These are phyloP conservation scores for Rhabdornis inornatus DNA, from an alignment of 2,113 vertebrate genomes.

Conservation along the genomic window DNA sequence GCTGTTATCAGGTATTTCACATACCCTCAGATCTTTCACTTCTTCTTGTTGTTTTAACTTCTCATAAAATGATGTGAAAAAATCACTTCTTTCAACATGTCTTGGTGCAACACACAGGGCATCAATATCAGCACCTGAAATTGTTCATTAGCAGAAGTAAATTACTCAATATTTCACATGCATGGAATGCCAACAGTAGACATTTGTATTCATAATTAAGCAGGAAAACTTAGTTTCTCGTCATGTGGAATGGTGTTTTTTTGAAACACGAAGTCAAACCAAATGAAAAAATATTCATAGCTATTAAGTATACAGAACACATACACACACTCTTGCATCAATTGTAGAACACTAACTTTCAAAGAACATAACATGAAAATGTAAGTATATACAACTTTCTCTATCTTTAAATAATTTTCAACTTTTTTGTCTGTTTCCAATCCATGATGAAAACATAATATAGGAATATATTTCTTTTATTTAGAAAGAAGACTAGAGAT, in stretches of 20 bases:
- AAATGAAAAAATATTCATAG: background rate
- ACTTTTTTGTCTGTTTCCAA: background rate
- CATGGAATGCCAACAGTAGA: background rate
- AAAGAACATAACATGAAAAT: background rate
- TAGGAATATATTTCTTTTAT: background rate
- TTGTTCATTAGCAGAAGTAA: background rate
- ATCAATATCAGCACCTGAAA: slow-evolving; percentile 89
- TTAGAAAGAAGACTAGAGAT: background rate
- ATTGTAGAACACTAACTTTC: background rate
- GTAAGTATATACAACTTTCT: background rate
- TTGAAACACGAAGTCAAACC: background rate
- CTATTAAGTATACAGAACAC: background rate
- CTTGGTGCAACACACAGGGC: slow-evolving; percentile 88
- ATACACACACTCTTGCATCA: background rate
- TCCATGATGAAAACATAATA: background rate
- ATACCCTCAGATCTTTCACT: slow-evolving; percentile 86
- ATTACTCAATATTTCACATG: background rate
- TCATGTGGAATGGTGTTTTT: background rate
- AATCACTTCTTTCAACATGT: slow-evolving; percentile 86
- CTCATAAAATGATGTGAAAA: slow-evolving; percentile 90
- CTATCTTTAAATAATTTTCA: background rate
- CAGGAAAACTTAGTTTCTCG: background rate
- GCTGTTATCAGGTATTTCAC: background rate
- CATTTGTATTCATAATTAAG: background rate
- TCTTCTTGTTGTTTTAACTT: slow-evolving; percentile 88